Evolutionary conservation across 2,113 vertebrate species (phyloP).

Genomic region (Cochlearius cochlearius): DNA sequence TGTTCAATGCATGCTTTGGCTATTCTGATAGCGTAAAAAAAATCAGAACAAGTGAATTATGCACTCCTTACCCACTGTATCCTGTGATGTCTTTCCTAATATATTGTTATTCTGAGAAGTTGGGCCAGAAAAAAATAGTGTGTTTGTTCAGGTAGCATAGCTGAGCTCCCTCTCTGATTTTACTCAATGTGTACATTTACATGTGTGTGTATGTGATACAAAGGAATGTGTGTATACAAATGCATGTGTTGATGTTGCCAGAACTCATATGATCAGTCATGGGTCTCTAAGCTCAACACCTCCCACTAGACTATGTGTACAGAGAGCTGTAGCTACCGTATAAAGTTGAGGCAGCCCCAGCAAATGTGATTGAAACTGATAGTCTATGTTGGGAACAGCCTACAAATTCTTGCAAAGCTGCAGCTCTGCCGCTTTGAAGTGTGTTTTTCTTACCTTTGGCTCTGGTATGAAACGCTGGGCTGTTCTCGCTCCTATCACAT

Average conservation of each 20-base stretch:
- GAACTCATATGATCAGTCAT: not conserved
- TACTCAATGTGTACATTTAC: not conserved
- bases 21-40: not conserved
- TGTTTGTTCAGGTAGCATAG: not conserved
- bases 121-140: not conserved
- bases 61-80: not conserved
- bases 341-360: not conserved
- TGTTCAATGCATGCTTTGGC: not conserved
- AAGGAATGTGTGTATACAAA: not conserved
- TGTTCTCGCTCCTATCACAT: conserved; percentile 81
- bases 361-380: not conserved
- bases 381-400: not conserved
- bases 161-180: not conserved
- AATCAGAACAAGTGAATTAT: not conserved
- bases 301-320: not conserved
- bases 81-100: not conserved
- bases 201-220: not conserved
- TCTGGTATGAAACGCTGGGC: conserved; percentile 63
- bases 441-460: conserved; percentile 63
- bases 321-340: not conserved
- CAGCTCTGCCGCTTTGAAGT: not conserved
- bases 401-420: not conserved
- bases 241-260: not conserved
- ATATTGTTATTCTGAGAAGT: not conserved
- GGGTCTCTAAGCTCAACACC: not conserved